Evolutionary conservation across 2,797 vertebrate genomes (phyloP), one percentile per base, ranked within the genome.

Genomic region (Pseudopleuronectes americanus): DNA sequence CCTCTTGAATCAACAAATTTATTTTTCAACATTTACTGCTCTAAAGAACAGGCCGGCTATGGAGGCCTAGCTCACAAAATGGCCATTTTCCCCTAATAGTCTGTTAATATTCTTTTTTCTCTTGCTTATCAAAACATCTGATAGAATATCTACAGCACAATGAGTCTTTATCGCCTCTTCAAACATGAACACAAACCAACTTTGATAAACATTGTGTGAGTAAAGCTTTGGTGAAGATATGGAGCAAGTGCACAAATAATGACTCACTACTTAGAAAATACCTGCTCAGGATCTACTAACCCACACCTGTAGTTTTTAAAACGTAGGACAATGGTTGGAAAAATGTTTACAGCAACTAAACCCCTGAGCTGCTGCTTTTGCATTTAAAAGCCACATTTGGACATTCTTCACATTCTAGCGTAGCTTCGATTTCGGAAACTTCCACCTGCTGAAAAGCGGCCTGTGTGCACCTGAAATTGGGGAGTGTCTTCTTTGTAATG

Each of bases 401-500:
- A 13, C 38, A 59, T 80, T 79, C 47, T 28, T 51, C 19, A 38
- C 38, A 33, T 63, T 69, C 43, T 69, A 56, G 21, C 0, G 7
- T 4, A 8, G 14, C 67, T 28, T 55, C 9, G 36, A 52, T 52
- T n/a, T 4, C 7, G 7, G 9, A 59, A 64, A 36, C 49, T 26
- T 84, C 58, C 77, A 87, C 81, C 77, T 89, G 85, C 57, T 77
- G 67, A 82, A 79, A 61, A 74, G 59, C 12, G 1, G 62, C 3
- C 33, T 31, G 67, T 3, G 16, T 74, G 60, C 43, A 38, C 26
- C 71, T 68, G 75, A 62, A 79, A 66, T 61, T 48, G 72, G 87
- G 87, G 89, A 86, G 90, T 69, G 87, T 68, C 86, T 65, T 81
- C 60, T 33, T 64, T 21, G 8, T 4, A 73, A 68, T 72, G 87